phyloP scores from a whole-genome alignment of 2,797 vertebrate genomes.

The Mastacembelus armatus region DNA sequence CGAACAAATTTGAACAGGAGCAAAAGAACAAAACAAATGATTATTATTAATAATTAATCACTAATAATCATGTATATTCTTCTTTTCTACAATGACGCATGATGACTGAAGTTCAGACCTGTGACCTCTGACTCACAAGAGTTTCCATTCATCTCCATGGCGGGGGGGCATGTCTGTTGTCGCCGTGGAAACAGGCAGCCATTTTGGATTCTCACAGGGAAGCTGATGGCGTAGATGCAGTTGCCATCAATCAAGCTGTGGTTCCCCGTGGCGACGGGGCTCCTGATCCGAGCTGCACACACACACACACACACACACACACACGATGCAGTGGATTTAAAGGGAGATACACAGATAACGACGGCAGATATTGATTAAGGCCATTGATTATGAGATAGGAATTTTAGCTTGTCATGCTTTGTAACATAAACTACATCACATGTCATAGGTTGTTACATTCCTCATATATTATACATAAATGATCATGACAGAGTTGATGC shows the following conservation, averaged over 20 bases:
- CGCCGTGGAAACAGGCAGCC: constrained; percentile 80
- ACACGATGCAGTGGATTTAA: constrained; percentile 35
- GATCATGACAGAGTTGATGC: not conserved
- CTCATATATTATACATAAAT: too few species aligned
- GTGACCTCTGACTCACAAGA: constrained; percentile 20
- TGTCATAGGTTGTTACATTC: too few species aligned
- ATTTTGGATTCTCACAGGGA: constrained; percentile 81
- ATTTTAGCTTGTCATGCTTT: too few species aligned
- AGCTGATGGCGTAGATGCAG: constrained; percentile 78
- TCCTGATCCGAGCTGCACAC: constrained; percentile 56
- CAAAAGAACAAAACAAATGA: too few species aligned
- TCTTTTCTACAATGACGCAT: too few species aligned
- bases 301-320: constrained; percentile 42
- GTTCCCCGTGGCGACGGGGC: constrained; percentile 67
- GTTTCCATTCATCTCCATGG: constrained; percentile 56
- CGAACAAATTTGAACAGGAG: too few species aligned
- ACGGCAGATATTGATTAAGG: too few species aligned
- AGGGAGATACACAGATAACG: constrained; percentile 42
- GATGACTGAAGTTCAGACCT: not conserved
- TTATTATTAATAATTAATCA: too few species aligned
- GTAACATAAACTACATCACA: too few species aligned
- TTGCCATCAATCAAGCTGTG: constrained; percentile 79
- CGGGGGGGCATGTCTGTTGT: constrained; percentile 58
- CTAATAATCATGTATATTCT: too few species aligned
- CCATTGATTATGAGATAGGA: too few species aligned